A percentile compares a stretch with the other conserved stretches of the same genome.
Conservation (phyloP, 2,888 invertebrate genomes). For the Drosophila austrosaltans region DNA sequence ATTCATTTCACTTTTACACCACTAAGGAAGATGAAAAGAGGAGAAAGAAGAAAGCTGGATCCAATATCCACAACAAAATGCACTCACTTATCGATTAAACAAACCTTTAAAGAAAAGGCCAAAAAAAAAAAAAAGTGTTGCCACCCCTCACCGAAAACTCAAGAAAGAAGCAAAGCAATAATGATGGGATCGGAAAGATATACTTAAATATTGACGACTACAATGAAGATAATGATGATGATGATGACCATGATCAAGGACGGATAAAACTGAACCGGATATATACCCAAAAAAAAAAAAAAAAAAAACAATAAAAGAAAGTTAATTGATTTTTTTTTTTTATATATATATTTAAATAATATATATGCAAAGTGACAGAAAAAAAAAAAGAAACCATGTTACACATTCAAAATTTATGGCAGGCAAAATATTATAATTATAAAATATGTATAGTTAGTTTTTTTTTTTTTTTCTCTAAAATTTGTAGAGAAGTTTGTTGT, state of each 20-base stretch:
- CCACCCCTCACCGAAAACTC: background rate
- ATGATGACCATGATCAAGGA: conserved; percentile 2
- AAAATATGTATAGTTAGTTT: background rate
- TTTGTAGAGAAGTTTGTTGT: conserved; percentile 5
- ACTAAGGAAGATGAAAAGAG: conserved; percentile 8
- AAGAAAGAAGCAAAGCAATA: conserved; percentile 15
- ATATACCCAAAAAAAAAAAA: background rate
- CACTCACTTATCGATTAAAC: conserved; percentile 11
- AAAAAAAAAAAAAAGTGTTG: background rate
- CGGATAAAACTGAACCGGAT: background rate
- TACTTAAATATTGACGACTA: background rate
- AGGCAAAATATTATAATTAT: conserved; percentile 5
- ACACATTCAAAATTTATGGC: background rate
- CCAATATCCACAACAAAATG: background rate
- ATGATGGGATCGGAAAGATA: conserved; percentile 4
- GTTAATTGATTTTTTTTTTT: background rate
- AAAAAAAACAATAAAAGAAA: background rate
- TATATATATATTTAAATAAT: background rate
- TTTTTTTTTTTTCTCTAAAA: background rate
- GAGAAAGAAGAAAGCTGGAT: conserved; percentile 8
- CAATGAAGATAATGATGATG: background rate
- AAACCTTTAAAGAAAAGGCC: conserved; percentile 5
- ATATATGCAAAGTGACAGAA: background rate
- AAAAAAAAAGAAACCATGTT: background rate
- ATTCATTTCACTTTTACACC: conserved; percentile 12